Evolutionary conservation across 2,888 invertebrate species (phyloP).

Genomic region (Sturmia bella): DNA sequence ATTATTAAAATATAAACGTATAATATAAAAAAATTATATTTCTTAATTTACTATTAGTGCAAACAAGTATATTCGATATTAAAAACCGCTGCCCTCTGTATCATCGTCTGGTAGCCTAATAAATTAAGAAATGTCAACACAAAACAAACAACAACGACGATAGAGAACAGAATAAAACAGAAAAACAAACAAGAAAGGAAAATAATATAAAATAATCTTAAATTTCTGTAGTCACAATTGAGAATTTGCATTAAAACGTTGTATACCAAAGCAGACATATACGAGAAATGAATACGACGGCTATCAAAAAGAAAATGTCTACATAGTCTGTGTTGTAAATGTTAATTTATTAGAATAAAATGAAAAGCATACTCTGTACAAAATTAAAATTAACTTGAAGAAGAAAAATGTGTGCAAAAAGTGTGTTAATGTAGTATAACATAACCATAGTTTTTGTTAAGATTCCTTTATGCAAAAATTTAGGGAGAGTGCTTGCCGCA

Average conservation of each 20-base stretch:
- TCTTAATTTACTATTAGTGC: no score
- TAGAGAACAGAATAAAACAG: background rate
- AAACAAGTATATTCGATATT: background rate
- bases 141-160: slow-evolving; percentile 39
- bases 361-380: background rate
- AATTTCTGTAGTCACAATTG: slow-evolving; percentile 60
- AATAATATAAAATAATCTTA: slow-evolving; percentile 32
- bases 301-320: background rate
- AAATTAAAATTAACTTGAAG: no score
- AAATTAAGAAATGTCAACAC: slow-evolving; percentile 40
- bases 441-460: slow-evolving; percentile 52
- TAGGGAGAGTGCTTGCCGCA: background rate
- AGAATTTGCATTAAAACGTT: slow-evolving; percentile 62
- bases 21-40: no score
- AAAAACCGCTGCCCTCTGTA: no score
- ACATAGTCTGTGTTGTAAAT: background rate
- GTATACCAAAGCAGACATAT: slow-evolving; percentile 7
- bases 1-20: no score
- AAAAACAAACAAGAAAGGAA: slow-evolving; percentile 33
- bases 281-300: slow-evolving; percentile 4
- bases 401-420: background rate
- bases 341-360: background rate
- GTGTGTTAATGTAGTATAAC: slow-evolving; percentile 48
- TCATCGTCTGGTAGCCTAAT: slow-evolving; percentile 11
- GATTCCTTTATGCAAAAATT: background rate